Evolutionary conservation across 2,888 invertebrate species (phyloP).

Genomic region (Desoria tigrina): DNA sequence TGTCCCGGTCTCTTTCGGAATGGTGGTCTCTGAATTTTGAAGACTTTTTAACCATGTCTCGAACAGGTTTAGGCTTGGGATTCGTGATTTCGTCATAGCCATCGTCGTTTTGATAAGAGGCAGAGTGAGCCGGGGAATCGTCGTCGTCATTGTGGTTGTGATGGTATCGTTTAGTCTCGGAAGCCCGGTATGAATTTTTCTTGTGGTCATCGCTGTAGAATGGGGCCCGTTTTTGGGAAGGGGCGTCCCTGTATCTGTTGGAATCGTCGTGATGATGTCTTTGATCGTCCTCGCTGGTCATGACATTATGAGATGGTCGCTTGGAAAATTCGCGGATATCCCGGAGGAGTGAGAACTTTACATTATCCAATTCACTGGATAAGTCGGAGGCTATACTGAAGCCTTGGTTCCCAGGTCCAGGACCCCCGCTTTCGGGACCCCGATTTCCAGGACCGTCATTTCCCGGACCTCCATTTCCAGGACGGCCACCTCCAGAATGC

Average conservation of each 20-base stretch:
- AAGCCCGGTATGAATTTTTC: neutral
- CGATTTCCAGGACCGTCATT: neutral
- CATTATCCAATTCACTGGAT: slow-evolving; percentile 50
- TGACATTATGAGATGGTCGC: slow-evolving; percentile 36
- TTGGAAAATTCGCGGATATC: slow-evolving; percentile 53
- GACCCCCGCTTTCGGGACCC: neutral
- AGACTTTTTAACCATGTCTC: slow-evolving; percentile 35
- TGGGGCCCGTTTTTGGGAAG: neutral
- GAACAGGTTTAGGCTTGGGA: slow-evolving; percentile 48
- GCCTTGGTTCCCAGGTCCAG: neutral
- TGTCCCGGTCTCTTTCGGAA: no score
- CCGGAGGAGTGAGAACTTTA: slow-evolving; percentile 49
- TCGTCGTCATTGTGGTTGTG: neutral
- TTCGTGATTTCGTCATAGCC: slow-evolving; percentile 41
- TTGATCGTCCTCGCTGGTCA: neutral
- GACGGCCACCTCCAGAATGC: neutral
- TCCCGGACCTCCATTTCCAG: no score
- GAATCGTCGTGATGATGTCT: neutral
- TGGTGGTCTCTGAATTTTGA: no score
- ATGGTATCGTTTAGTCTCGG: neutral
- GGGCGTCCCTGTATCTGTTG: neutral
- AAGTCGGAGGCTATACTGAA: slow-evolving; percentile 31
- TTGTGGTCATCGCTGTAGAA: neutral
- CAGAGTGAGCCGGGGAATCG: neutral
- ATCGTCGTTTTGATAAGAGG: slow-evolving; percentile 23